These are phyloP conservation scores for Dipodomys merriami DNA, from an alignment of 2,113 vertebrate genomes.

Conservation along the genomic window DNA sequence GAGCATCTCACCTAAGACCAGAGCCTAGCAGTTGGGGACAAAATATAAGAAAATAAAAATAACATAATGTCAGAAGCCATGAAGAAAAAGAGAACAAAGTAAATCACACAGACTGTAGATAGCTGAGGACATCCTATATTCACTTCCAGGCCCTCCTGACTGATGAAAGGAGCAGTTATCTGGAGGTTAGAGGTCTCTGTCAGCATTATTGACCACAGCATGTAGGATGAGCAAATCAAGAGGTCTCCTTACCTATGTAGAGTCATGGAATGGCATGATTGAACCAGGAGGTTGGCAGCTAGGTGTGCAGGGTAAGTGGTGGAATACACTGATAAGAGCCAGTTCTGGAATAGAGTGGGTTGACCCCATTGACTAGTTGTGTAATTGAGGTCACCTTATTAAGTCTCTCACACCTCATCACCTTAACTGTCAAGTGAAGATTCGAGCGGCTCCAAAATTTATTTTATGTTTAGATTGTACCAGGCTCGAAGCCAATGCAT, in stretches of 20 bases:
- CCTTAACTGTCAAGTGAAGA: background rate
- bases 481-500: background rate
- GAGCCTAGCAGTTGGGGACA: background rate
- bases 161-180: background rate
- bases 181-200: background rate
- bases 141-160: background rate
- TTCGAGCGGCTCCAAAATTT: background rate
- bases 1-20: background rate
- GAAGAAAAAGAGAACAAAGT: background rate
- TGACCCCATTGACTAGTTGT: background rate
- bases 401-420: background rate
- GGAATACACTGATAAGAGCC: background rate
- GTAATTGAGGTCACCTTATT: slow-evolving; percentile 20
- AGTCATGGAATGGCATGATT: background rate
- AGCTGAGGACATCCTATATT: background rate
- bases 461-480: slow-evolving; percentile 27
- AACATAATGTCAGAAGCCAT: background rate
- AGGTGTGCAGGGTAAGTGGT: background rate
- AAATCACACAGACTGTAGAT: background rate
- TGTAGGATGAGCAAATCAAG: background rate
- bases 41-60: slow-evolving; percentile 26
- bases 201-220: background rate
- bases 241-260: background rate
- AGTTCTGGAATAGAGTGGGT: background rate
- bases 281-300: background rate